A percentile compares a stretch with the other conserved stretches of the same genome.
Conservation (phyloP, 2,113 vertebrate genomes). For the Apodemus speciosus region DNA sequence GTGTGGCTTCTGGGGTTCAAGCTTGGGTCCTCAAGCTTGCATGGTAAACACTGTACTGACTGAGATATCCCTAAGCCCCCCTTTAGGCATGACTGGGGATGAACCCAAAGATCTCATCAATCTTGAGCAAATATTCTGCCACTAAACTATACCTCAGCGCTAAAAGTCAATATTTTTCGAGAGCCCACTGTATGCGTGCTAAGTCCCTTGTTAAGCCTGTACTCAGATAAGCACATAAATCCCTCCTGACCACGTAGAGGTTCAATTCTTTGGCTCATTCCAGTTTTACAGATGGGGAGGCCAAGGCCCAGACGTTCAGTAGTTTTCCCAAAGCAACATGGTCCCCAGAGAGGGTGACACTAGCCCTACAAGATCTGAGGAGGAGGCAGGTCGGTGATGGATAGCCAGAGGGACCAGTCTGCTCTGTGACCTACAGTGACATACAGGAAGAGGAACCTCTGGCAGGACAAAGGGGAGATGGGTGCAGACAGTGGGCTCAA, state of each 20-base stretch:
- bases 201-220: not conserved
- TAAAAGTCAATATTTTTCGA: not conserved
- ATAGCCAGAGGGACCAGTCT: not conserved
- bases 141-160: not conserved
- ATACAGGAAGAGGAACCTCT: constrained; percentile 70
- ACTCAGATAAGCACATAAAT: not conserved
- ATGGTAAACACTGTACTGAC: not conserved
- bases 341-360: not conserved
- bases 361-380: not conserved
- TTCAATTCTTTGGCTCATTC: not conserved
- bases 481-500: not conserved
- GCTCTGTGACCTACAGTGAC: constrained; percentile 60
- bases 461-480: constrained; percentile 61
- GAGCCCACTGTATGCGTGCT: not conserved
- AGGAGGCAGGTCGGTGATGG: not conserved
- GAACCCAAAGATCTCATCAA: not conserved
- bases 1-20: not conserved
- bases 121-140: not conserved
- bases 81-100: not conserved
- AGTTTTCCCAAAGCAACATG: not conserved
- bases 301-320: not conserved
- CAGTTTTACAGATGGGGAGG: not conserved
- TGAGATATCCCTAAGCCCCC: not conserved
- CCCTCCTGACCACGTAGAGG: not conserved
- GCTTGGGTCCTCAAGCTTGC: not conserved